A percentile compares a stretch with the other conserved stretches of the same genome.
These are phyloP conservation scores for Cinara cedri DNA, from an alignment of 2,888 invertebrate genomes.

Conservation along the genomic window DNA sequence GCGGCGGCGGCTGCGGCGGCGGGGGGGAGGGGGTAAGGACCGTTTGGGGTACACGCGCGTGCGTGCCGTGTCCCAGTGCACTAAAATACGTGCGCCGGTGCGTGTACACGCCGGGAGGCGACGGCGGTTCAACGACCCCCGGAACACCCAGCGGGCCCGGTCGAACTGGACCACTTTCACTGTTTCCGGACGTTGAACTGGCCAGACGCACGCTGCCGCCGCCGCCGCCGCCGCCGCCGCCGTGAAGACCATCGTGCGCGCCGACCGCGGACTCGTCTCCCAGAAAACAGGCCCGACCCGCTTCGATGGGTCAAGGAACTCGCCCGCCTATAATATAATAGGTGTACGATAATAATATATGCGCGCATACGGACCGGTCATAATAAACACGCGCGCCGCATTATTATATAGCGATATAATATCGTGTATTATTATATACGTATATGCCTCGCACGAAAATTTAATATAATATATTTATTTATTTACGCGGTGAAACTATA, in stretches of 20 bases:
- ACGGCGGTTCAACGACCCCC: conserved; percentile 46
- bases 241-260: conserved; percentile 24
- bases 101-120: not conserved
- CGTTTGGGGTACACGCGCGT: not conserved
- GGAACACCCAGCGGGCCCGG: conserved; percentile 52
- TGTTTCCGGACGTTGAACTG: conserved; percentile 57
- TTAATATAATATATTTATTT: too few relatives aligned
- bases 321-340: not conserved
- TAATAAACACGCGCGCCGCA: too few relatives aligned
- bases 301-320: conserved; percentile 55
- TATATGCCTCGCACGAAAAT: too few relatives aligned
- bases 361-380: not conserved
- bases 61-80: conserved; percentile 53
- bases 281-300: conserved; percentile 42
- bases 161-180: conserved; percentile 56
- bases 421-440: not conserved
- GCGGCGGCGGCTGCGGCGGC: not conserved
- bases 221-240: too few relatives aligned
- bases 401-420: not conserved
- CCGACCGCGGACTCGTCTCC: conserved; percentile 36
- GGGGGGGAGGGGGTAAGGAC: not conserved
- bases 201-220: conserved; percentile 32
- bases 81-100: conserved; percentile 49
- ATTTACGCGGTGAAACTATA: too few relatives aligned
- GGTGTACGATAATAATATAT: not conserved